Base-by-base conservation (phyloP, 2,113 vertebrate genomes). In the Tautogolabrus adspersus region DNA sequence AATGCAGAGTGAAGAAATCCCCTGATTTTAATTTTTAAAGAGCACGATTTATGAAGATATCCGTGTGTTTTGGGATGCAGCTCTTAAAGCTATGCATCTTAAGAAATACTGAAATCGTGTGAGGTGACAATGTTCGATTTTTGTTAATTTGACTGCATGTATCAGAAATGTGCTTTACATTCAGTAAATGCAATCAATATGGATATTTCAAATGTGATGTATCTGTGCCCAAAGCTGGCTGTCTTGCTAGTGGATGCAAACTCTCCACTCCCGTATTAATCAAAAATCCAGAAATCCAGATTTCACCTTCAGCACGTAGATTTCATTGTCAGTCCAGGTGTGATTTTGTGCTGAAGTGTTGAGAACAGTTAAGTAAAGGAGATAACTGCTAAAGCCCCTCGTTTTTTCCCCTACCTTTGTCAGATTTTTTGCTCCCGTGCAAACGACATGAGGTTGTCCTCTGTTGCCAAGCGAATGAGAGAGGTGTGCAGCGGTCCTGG, bases 311-410 rank as follows among this genome's bases (percentile, higher is more conserved):
- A 87, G 62, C 68, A 42, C n/a, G 23, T 15, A 73, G 70, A 79
- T 75, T 84, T 72, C 62, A 66, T 82, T 72, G 84, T 82, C 84
- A 69, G 77, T 40, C 49, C 58, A 2, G 21, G 42, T 79, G 82
- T 65, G 74, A 73, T 72, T 85, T 55, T 21, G 70, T 62, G 18
- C 72, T 71, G 74, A 74, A 58, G 75, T 71, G 82, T 66, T 89
- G 77, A 77, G 77, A 86, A 84, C 83, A 87, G 68, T 85, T 86
- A 85, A 83, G 60, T 67, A 77, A 57, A 81, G 77, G 16, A 72
- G 79, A 91, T 85, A 80, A 76, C 62, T 11, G 66, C 58, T 74
- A 83, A 85, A 90, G 75, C 86, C 72, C 66, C 75, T 75, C 67
- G 47, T 76, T 81, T 84, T 79, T 70, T 42, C 3, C 10, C 51